phyloP scores from a whole-genome alignment of 2,888 invertebrate species.

The Platerodrilus igneus region DNA sequence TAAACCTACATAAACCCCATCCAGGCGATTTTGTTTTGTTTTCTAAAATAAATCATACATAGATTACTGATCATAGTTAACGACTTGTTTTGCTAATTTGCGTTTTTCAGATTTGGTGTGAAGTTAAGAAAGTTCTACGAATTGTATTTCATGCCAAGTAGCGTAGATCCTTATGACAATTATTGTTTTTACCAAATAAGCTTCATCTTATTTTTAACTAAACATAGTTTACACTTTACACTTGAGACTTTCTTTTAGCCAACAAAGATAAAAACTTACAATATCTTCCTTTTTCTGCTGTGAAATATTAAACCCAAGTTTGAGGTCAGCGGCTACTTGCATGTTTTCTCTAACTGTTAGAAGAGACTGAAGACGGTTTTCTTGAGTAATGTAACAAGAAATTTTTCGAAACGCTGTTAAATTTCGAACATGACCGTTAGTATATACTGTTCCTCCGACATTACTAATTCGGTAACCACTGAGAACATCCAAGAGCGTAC shows the following conservation, averaged over 20 bases:
- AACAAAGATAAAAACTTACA: slow-evolving; percentile 57
- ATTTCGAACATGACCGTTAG: slow-evolving; percentile 56
- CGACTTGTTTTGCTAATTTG: too few relatives aligned
- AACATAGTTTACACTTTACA: too few relatives aligned
- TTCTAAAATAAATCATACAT: too few relatives aligned
- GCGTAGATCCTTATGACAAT: background rate
- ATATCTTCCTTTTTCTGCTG: slow-evolving; percentile 67
- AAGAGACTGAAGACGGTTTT: slow-evolving; percentile 78
- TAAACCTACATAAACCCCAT: too few relatives aligned
- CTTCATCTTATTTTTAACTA: too few relatives aligned
- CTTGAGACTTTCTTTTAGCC: too few relatives aligned
- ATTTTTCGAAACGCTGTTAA: slow-evolving; percentile 66
- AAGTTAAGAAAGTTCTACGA: background rate
- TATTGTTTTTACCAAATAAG: too few relatives aligned
- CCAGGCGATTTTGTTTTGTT: too few relatives aligned
- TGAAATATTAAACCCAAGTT: slow-evolving; percentile 66
- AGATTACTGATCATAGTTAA: too few relatives aligned
- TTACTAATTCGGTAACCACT: slow-evolving; percentile 59
- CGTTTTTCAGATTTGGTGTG: too few relatives aligned
- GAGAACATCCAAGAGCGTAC: slow-evolving; percentile 82
- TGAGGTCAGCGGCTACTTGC: slow-evolving; percentile 82
- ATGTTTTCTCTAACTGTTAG: slow-evolving; percentile 88
- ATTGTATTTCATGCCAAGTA: background rate
- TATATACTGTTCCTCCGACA: slow-evolving; percentile 38
- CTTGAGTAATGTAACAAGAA: slow-evolving; percentile 92